A percentile compares a stretch with the other conserved stretches of the same genome.
phyloP scores from a whole-genome alignment of 2,888 invertebrate genomes.

The Spisula solida region DNA sequence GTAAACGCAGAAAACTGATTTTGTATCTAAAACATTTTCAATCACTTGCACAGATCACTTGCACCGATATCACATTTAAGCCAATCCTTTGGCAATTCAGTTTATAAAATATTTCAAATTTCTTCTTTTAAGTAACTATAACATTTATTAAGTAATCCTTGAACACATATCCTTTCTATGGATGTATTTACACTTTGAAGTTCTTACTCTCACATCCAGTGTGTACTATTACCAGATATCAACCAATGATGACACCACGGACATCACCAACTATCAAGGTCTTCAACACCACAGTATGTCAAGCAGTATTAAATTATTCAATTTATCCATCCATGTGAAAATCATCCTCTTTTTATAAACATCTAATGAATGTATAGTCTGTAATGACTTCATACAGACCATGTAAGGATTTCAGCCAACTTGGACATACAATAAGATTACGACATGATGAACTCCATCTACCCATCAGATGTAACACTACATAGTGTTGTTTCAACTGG shows the following conservation, averaged over 20 bases:
- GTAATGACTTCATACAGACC: slow-evolving; percentile 3
- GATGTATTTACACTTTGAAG: background rate
- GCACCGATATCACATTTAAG: too few species aligned
- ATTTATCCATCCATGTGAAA: slow-evolving; percentile 6
- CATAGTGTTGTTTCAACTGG: background rate
- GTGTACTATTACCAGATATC: background rate
- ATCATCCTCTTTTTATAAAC: background rate
- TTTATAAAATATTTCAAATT: too few species aligned
- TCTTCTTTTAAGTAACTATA: background rate
- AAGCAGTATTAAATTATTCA: background rate
- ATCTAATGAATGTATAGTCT: background rate
- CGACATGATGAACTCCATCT: background rate
- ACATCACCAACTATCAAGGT: background rate
- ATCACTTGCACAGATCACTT: too few species aligned
- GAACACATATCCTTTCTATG: background rate
- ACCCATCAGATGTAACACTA: background rate
- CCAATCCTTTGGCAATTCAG: too few species aligned
- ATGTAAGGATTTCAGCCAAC: background rate
- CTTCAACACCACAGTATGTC: background rate
- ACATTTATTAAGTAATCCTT: background rate
- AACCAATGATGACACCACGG: background rate
- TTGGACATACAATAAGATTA: slow-evolving; percentile 8
- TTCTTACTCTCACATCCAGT: background rate
- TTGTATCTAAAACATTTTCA: too few species aligned
- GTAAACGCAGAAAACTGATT: too few species aligned